A percentile compares a stretch with the other conserved stretches of the same genome.
Evolutionary conservation across 2,888 invertebrate species (phyloP).

Genomic region (Andrena camellia): DNA sequence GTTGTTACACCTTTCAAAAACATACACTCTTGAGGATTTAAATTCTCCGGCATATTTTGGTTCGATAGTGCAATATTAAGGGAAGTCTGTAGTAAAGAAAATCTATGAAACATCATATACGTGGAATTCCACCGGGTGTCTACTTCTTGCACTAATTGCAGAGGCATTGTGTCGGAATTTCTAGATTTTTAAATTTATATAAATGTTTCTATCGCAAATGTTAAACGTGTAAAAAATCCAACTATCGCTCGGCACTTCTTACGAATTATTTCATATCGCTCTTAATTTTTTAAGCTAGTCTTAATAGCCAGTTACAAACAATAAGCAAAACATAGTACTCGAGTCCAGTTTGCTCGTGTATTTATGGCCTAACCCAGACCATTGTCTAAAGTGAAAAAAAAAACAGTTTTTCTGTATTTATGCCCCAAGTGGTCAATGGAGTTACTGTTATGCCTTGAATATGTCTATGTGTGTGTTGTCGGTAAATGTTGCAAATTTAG

Average conservation of each 20-base stretch:
- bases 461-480: no score
- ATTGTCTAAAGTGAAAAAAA: no score
- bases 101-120: background rate
- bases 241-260: conserved; percentile 2
- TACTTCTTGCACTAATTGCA: background rate
- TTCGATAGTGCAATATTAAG: background rate
- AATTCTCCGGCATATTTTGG: background rate
- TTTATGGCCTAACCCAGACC: no score
- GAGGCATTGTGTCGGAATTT: background rate
- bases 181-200: background rate
- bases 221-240: background rate
- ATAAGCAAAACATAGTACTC: conserved; percentile 16
- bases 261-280: background rate
- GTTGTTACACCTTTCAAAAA: no score
- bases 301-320: background rate
- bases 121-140: background rate
- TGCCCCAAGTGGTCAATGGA: no score
- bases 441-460: no score
- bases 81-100: background rate
- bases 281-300: background rate
- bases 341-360: background rate
- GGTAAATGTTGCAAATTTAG: no score
- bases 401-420: no score
- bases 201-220: background rate
- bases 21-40: background rate